Base-by-base conservation (phyloP, 1,140 invertebrate genomes). In the Sycophaga agraensis region DNA sequence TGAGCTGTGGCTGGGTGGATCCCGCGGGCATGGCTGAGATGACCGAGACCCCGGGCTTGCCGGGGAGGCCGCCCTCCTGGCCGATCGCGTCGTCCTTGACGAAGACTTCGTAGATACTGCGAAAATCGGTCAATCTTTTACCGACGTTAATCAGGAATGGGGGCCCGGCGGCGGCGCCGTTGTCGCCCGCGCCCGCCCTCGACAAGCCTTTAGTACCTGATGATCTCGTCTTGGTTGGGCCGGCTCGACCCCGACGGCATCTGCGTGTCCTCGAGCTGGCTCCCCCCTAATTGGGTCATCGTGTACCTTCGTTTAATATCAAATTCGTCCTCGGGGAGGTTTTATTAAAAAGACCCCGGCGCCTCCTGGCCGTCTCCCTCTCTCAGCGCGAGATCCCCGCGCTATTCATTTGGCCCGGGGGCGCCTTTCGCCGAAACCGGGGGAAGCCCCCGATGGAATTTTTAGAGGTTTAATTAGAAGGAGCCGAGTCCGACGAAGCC, bases 21-120 rank as follows among this genome's bases (percentile, higher is more conserved):
- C 54, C 24, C 4, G 63, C 8, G 6, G 67, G 58, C 26, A 66
- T 48, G 16, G 59, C 64, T n/a, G 69, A 63, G 37, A 70, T 49
- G 24, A 59, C 26, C 5, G 66, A 64, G 28, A 66, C 37, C 31
- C 67, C 64, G 35, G 55, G 56, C 31, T 64, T 53, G 17, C 35
- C 26, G 26, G 43, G 65, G 21, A 48, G 57, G n/a, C n/a, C n/a
- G 11, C 57, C 59, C 16, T 71, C 64, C 5, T 58, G 31, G 14
- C 48, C 61, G 11, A 51, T 14, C 7, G 19, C 51, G 26, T 72
- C 74, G 24, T 75, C 73, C 59, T 77, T 77, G 17, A 77, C 71
- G 42, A 73, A 76, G 22, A 78, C 73, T 59, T 78, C 72, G 54
- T 76, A 78, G 55, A 77, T 70, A 37, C 75, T 77, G 42, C 45